phyloP scores from a whole-genome alignment of 2,113 vertebrate genomes.

The Panurus biarmicus region DNA sequence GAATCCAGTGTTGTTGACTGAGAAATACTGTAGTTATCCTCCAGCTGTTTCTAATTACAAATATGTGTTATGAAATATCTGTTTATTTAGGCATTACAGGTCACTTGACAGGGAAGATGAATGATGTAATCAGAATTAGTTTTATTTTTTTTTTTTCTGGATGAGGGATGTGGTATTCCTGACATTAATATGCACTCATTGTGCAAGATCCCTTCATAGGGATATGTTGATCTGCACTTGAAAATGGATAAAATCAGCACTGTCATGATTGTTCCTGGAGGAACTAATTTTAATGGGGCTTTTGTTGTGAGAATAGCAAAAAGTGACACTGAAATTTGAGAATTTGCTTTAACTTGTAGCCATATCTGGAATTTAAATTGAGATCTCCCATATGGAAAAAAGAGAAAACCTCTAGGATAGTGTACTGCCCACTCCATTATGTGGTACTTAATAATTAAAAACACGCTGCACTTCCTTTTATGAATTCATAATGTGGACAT shows the following conservation, averaged over 20 bases:
- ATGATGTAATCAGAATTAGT: neutral
- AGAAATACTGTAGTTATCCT: neutral
- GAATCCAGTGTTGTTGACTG: neutral
- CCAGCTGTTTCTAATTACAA: neutral
- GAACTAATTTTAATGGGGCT: neutral
- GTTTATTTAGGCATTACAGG: neutral
- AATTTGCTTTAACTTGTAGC: neutral
- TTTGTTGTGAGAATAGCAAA: neutral
- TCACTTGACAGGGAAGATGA: neutral
- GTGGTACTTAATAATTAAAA: slow-evolving; percentile 50
- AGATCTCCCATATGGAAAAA: neutral
- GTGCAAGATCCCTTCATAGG: neutral
- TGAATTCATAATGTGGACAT: slow-evolving; percentile 8
- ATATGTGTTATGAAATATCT: neutral
- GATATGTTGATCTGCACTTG: neutral
- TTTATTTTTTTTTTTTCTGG: neutral
- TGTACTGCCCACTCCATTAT: neutral
- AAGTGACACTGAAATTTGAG: neutral
- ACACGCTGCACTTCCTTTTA: neutral
- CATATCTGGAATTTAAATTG: neutral
- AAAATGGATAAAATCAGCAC: neutral
- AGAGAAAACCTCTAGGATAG: neutral
- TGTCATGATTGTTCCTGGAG: neutral
- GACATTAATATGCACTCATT: neutral
- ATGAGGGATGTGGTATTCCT: neutral